Evolutionary conservation across 2,888 invertebrate species (phyloP).

Genomic region (Hyles lineata): DNA sequence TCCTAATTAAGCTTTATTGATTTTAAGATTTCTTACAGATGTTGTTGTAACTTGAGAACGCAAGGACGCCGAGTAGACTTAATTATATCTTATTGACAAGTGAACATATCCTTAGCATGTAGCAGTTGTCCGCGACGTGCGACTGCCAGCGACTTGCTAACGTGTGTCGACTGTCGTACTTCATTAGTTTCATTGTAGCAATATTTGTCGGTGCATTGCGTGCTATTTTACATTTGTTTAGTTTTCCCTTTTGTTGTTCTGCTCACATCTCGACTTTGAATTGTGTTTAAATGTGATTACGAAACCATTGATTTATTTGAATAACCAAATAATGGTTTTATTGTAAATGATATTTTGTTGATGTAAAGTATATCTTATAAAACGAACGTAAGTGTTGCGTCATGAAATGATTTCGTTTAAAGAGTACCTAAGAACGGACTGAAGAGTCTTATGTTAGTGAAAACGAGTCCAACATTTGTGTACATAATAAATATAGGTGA

Average conservation of each 20-base stretch:
- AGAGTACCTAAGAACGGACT: constrained; percentile 64
- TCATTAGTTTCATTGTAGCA: background rate
- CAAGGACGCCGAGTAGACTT: constrained; percentile 20
- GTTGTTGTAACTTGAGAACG: constrained; percentile 36
- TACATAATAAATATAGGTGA: constrained; percentile 52
- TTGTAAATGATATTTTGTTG: constrained; percentile 65
- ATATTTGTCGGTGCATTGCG: constrained; percentile 25
- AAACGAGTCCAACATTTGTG: constrained; percentile 56
- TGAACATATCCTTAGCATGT: constrained; percentile 23
- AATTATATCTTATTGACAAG: constrained; percentile 18
- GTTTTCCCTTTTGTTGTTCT: constrained; percentile 40
- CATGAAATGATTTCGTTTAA: constrained; percentile 31
- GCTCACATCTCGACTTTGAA: constrained; percentile 48
- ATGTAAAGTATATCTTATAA: constrained; percentile 41
- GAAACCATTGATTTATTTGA: constrained; percentile 78
- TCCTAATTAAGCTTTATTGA: constrained; percentile 67
- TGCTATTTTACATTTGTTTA: constrained; percentile 24
- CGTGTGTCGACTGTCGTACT: background rate
- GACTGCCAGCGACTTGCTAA: background rate
- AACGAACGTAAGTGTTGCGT: constrained; percentile 27
- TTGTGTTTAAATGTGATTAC: constrained; percentile 72
- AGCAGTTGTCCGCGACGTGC: background rate
- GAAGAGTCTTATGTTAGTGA: constrained; percentile 61
- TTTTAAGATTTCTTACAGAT: constrained; percentile 48
- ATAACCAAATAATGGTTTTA: constrained; percentile 70